Evolutionary conservation across 2,797 vertebrate genomes (phyloP), one percentile per base, ranked within the genome.

Genomic region (Numenius phaeopus): DNA sequence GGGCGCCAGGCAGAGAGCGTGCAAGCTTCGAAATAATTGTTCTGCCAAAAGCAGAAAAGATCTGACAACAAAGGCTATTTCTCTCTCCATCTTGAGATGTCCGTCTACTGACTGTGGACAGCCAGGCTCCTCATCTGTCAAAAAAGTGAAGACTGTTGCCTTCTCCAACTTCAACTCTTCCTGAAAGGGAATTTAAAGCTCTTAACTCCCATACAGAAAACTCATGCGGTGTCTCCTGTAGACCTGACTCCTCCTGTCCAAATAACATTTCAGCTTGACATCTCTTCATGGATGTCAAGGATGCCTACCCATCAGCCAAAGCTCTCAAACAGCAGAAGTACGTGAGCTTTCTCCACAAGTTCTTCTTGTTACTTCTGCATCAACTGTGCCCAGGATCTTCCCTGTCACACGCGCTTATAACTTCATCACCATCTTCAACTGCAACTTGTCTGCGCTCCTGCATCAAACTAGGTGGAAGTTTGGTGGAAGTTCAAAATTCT

Each of bases 31-130:
- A 65, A 82, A 32, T 52, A 70, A 87, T 57, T 16, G 2, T 37
- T 83, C 81, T 70, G 76, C 58, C 73, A 57, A 80, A 70, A 77
- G 80, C 83, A 83, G 69, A 77, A 75, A 17, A 59, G 77, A 70
- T 59, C 70, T 76, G 46, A 70, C 79, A 62, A 80, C 86, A 93
- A 77, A 86, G 23, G 65, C 37, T 58, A 21, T 3, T 83, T 23
- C 50, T 66, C 57, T 66, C 42, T 81, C 72, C 47, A 34, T 20
- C 78, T 26, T 32, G 49, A 84, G 81, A 54, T 22, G 24, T 49
- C 67, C 14, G 1, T 32, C 55, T 40, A 7, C 47, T 14, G 42
- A 21, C 29, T 20, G 23, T 11, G 70, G 57, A 69, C 64, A 64
- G 46, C 14, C 57, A 71, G n/a, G 55, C 44, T 67, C 52, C 44